Percentiles rank a stretch among this genome's conserved stretches.
These are phyloP conservation scores for Cryptocheilus praepositus DNA, from an alignment of 2,888 invertebrate genomes.

Conservation along the genomic window DNA sequence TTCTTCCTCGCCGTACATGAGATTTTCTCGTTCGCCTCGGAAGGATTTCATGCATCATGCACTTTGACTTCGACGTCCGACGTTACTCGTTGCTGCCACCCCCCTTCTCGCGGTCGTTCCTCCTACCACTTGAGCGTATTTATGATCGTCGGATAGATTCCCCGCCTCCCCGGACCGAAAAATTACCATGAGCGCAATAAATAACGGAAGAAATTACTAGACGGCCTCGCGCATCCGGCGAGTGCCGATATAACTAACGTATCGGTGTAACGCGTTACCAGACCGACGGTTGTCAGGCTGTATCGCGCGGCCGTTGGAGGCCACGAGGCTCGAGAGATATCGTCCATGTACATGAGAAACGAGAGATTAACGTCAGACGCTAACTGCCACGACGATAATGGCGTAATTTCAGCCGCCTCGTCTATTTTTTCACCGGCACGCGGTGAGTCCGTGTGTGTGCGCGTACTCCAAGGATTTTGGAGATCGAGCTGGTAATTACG, in stretches of 20 bases:
- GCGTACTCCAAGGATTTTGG: too few relatives aligned
- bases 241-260: constrained; percentile 12
- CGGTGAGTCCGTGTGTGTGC: too few relatives aligned
- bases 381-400: constrained; percentile 1
- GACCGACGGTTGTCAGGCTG: constrained; percentile 8
- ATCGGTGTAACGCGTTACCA: constrained; percentile 3
- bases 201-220: constrained; percentile 59
- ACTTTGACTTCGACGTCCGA: too few relatives aligned
- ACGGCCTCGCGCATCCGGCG: constrained; percentile 43
- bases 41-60: not conserved
- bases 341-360: not conserved
- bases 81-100: constrained; percentile 17
- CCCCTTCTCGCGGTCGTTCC: constrained; percentile 10
- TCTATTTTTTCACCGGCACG: too few relatives aligned
- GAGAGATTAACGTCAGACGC: constrained; percentile 7
- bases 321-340: constrained; percentile 1
- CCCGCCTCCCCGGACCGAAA: constrained; percentile 48
- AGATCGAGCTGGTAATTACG: too few relatives aligned
- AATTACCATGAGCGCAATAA: constrained; percentile 56
- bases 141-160: constrained; percentile 37
- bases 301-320: not conserved
- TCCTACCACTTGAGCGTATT: constrained; percentile 17
- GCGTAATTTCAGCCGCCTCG: constrained; percentile 2
- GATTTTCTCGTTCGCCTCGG: not conserved
- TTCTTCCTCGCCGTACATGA: too few relatives aligned